phyloP scores from a whole-genome alignment of 1,140 invertebrate species.

The Drosophila simulans region DNA sequence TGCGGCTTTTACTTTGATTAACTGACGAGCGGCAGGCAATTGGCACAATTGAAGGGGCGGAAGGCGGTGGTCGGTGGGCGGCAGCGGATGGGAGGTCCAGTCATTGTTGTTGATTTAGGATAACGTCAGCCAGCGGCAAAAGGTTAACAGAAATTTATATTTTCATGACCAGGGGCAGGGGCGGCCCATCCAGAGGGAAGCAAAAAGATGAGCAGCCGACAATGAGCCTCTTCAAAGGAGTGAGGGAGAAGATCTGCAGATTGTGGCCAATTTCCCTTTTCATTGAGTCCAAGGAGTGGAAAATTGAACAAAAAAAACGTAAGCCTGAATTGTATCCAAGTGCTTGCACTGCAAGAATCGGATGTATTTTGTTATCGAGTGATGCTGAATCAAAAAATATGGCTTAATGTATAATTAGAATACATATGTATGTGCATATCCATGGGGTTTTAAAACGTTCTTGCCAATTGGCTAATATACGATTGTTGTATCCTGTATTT shows the following conservation, averaged over 20 bases:
- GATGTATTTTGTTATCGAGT: not conserved
- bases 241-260: constrained; percentile 10
- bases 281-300: constrained; percentile 26
- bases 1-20: constrained; percentile 78
- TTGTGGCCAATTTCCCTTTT: constrained; percentile 40
- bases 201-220: constrained; percentile 64
- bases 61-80: constrained; percentile 20
- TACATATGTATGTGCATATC: no score
- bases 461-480: not conserved
- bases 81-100: constrained; percentile 22
- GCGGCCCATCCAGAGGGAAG: not conserved
- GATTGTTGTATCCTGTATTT: not conserved
- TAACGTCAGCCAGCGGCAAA: constrained; percentile 69
- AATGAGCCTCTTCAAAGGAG: constrained; percentile 58
- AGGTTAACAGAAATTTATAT: constrained; percentile 80
- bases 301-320: not conserved
- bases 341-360: constrained; percentile 9
- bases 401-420: no score
- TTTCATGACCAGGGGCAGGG: constrained; percentile 22
- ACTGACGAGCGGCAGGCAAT: constrained; percentile 79
- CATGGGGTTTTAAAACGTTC: no score
- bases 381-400: not conserved
- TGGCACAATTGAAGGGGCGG: constrained; percentile 72
- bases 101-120: constrained; percentile 81
- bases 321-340: no score